Evolutionary conservation across 2,888 invertebrate species (phyloP), one percentile per base, ranked within the genome.

Genomic region (Dyspetes luteomarginatus): DNA sequence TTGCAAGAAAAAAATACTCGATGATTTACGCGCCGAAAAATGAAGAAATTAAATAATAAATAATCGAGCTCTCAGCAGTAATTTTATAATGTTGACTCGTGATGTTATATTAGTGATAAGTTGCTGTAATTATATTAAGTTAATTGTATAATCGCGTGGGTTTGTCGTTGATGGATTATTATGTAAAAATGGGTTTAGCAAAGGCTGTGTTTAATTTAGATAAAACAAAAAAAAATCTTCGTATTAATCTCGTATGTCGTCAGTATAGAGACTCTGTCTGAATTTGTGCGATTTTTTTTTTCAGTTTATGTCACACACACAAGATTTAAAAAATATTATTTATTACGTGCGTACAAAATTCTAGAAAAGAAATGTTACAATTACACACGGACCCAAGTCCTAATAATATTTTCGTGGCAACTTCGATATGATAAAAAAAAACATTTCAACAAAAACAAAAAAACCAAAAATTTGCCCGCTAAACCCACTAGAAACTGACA

Each of bases 61-160:
- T 12, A 36, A 1, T 36, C 30, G 50, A 67, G 15, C 30, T 5
- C 76, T 72, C 69, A 50, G 55, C 73, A 68, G 64, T 75, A 69
- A 83, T 65, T 76, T 79, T 80, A 78, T 62, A 79, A 75, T 71
- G 80, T 83, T 82, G 76, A 84, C 67, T 65, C 78, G 83, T 83
- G 82, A 84, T 84, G 83, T 85, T 86, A 78, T 81, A 73, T 48
- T 86, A 85, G 76, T 86, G 64, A 81, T 77, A 80, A 72, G 64
- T 82, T 64, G 45, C 56, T 26, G 62, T 78, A 67, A 72, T 45
- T 60, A n/a, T n/a, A 73, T 82, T 83, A 85, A 84, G 81, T 85
- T 85, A 81, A 48, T 58, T 26, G 26, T 36, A 36, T 19, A 26
- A 7, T 62, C 28, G 28, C 24, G 9, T 60, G 41, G 62, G 60